Evolutionary conservation across 2,113 vertebrate genomes (phyloP).

Genomic region (Ardeotis arabs): DNA sequence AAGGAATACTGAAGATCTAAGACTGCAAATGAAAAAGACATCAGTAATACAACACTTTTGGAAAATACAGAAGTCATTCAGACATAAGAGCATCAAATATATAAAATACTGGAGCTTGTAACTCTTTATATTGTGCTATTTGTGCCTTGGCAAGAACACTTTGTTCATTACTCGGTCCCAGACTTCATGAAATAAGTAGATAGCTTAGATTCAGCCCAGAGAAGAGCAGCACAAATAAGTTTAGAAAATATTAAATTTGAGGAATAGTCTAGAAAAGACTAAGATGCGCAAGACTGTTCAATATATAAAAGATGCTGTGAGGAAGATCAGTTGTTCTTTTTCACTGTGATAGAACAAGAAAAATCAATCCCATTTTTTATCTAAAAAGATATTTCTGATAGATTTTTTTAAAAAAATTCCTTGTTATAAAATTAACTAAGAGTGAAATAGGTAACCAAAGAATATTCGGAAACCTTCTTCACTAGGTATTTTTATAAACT

Average conservation of each 20-base stretch:
- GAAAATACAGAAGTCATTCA: neutral
- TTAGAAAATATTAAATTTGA: neutral
- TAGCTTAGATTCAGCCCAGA: neutral
- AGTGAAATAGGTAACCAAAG: neutral
- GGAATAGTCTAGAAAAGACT: neutral
- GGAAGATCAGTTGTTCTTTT: neutral
- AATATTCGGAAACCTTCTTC: neutral
- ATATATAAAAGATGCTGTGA: neutral
- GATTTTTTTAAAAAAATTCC: neutral
- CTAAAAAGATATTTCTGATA: neutral
- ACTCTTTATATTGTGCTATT: accelerated
- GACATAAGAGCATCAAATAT: neutral
- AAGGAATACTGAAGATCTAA: neutral
- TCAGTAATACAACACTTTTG: neutral
- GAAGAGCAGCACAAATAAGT: neutral
- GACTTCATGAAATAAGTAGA: neutral
- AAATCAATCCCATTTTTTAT: neutral
- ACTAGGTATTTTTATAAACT: neutral
- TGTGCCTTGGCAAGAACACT: neutral
- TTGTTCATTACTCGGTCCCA: neutral
- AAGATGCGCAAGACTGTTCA: neutral
- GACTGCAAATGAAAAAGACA: neutral
- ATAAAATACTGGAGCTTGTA: neutral
- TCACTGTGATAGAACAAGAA: neutral
- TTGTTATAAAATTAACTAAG: neutral